Evolutionary conservation across 1,140 invertebrate genomes (phyloP), one percentile per base, ranked within the genome.

Genomic region (Scaptomyza graminum): DNA sequence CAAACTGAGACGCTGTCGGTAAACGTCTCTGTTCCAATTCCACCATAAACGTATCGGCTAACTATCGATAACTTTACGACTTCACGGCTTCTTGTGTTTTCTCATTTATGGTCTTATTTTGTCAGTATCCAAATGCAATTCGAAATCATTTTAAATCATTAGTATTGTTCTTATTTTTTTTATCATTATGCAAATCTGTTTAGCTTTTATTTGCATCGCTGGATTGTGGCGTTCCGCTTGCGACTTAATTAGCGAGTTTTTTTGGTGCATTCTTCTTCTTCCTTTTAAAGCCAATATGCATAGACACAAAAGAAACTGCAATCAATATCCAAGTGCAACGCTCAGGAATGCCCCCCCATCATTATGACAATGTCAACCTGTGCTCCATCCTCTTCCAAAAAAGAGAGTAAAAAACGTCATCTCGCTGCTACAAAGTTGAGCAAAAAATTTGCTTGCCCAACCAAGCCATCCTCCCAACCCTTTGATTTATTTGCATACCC

Each of bases 401-500:
- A 39, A 41, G n/a, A 41, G 47, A 31, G 52, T 59, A 43, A 67
- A 50, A 69, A 63, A 67, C 84, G 28, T 52, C 70, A 73, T 79
- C 76, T 63, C 77, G 71, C 65, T 87, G 78, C 77, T 81, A 85
- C 82, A 87, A 85, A 85, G 77, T 81, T 87, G 61, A 68, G 72
- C 8, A 34, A 39, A 51, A 72, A 79, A 73, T 62, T 69, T 56
- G 31, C 7, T 6, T 6, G 28, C 28, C 28, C 28, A 31, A 31
- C 28, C 28, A 31, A 5, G 28, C 28, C 28, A 31, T 52, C 25
- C 50, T 47, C 34, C 46, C 44, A 25, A 34, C 37, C 37, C 12
- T n/a, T n/a, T n/a, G 3, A 34, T 34, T 41, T n/a, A n/a, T 61
- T 68, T 69, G 37, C 37, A 65, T 64, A 69, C 66, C 59, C 66